A percentile compares a stretch with the other conserved stretches of the same genome.
These are phyloP conservation scores for Yponomeuta malinellus DNA, from an alignment of 2,888 invertebrate genomes.

Conservation along the genomic window DNA sequence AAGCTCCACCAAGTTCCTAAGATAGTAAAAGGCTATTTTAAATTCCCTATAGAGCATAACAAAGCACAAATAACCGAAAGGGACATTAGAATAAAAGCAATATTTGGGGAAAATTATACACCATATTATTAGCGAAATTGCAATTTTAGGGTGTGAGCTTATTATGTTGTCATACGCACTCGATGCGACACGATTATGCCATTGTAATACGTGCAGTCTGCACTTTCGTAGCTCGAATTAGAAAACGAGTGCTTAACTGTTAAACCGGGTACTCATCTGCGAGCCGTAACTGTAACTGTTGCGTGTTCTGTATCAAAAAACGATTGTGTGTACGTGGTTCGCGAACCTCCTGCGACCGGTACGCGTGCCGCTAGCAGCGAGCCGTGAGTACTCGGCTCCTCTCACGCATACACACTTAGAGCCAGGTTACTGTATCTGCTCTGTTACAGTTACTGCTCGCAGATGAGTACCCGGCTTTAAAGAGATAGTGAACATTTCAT, in stretches of 20 bases:
- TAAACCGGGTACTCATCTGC: neutral
- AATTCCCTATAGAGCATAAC: neutral
- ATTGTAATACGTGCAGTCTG: neutral
- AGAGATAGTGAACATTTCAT: too few relatives aligned
- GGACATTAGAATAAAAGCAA: conserved; percentile 22
- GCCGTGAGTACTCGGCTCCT: too few relatives aligned
- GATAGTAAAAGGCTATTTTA: too few relatives aligned
- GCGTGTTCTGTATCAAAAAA: neutral
- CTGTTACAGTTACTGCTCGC: too few relatives aligned
- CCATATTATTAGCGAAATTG: conserved; percentile 50
- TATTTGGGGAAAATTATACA: conserved; percentile 41
- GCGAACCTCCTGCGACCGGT: too few relatives aligned
- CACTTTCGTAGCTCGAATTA: neutral
- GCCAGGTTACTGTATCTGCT: too few relatives aligned
- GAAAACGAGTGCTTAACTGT: neutral
- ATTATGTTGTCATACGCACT: conserved; percentile 69
- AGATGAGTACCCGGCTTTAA: too few relatives aligned
- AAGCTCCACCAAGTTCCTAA: too few relatives aligned
- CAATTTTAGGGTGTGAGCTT: conserved; percentile 55
- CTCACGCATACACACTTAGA: too few relatives aligned
- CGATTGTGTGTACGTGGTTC: too few relatives aligned
- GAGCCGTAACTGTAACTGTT: neutral
- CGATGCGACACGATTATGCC: conserved; percentile 28
- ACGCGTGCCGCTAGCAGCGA: too few relatives aligned
- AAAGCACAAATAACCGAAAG: neutral